These are phyloP conservation scores for Hylaeus anthracinus DNA, from an alignment of 1,140 invertebrate species.

Conservation along the genomic window DNA sequence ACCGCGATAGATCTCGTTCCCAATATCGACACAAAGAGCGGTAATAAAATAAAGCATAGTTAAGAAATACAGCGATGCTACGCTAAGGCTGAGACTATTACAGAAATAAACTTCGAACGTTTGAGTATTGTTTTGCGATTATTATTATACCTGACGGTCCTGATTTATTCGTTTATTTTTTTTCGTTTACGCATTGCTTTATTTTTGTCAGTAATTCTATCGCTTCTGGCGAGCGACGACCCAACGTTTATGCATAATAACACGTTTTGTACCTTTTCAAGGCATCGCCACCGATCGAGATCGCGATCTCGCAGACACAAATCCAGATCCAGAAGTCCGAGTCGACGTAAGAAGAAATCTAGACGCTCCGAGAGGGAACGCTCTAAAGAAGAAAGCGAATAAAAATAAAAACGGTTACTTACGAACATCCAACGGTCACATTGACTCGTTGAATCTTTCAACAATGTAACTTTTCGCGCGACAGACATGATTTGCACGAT, in stretches of 20 bases:
- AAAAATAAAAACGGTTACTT: constrained; percentile 43
- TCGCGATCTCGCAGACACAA: constrained; percentile 82
- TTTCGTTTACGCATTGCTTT: background rate
- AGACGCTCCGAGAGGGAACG: constrained; percentile 82
- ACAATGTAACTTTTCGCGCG: constrained; percentile 9
- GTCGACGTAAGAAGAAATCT: constrained; percentile 85
- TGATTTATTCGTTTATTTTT: background rate
- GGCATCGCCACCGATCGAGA: constrained; percentile 83
- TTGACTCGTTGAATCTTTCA: constrained; percentile 4
- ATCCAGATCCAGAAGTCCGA: constrained; percentile 83
- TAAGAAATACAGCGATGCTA: background rate
- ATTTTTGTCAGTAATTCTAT: background rate
- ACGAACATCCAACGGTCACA: background rate
- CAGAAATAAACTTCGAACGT: too few species aligned
- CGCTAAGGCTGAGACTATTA: too few species aligned
- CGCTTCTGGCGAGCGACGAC: too few species aligned
- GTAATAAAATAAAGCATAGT: constrained; percentile 52
- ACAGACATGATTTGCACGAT: background rate
- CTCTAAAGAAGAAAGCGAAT: constrained; percentile 84
- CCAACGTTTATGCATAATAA: background rate
- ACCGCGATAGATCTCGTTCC: constrained; percentile 76
- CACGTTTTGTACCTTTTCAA: constrained; percentile 43
- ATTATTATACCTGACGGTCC: background rate
- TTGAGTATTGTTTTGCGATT: too few species aligned
- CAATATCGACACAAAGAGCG: constrained; percentile 79